Conservation (phyloP, 2,113 vertebrate genomes). For the Scortum barcoo region DNA sequence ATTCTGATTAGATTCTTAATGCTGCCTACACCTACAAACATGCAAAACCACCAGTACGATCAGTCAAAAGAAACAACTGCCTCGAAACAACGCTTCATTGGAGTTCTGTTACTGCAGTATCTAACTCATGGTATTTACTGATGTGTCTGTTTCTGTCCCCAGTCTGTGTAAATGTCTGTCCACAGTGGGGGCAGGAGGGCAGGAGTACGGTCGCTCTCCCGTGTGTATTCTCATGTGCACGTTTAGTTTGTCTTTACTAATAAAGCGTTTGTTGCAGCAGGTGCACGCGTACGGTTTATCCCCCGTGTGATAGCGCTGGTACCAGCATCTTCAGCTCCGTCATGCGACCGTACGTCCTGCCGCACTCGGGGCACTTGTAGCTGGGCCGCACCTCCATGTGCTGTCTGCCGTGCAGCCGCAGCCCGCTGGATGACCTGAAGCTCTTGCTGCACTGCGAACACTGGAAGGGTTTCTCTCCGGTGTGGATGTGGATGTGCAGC, state of each 20-base stretch:
- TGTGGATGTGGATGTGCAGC: constrained; percentile 74
- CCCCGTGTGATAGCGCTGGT: constrained; percentile 81
- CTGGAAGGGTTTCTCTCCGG: constrained; percentile 73
- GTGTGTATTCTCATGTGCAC: constrained; percentile 81
- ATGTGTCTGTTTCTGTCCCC: constrained; percentile 82
- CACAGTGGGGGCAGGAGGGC: constrained; percentile 75
- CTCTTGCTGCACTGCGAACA: constrained; percentile 75
- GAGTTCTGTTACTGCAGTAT: neutral
- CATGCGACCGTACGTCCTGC: constrained; percentile 75
- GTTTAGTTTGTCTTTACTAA: constrained; percentile 78
- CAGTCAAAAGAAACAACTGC: neutral
- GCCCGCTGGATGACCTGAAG: constrained; percentile 73
- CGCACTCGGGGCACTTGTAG: constrained; percentile 74
- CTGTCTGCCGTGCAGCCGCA: constrained; percentile 73
- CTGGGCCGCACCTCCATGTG: constrained; percentile 77
- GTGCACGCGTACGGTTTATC: constrained; percentile 75
- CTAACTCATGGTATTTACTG: constrained; percentile 69
- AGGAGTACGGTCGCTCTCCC: constrained; percentile 77
- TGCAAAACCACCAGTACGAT: constrained; percentile 32
- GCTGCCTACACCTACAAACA: constrained; percentile 2
- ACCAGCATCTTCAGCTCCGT: constrained; percentile 81
- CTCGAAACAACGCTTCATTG: neutral
- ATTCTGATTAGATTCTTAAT: neutral
- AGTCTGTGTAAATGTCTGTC: constrained; percentile 77
- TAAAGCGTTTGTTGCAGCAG: constrained; percentile 78